Evolutionary conservation across 2,797 vertebrate genomes (phyloP).

Genomic region (Semaprochilodus insignis): DNA sequence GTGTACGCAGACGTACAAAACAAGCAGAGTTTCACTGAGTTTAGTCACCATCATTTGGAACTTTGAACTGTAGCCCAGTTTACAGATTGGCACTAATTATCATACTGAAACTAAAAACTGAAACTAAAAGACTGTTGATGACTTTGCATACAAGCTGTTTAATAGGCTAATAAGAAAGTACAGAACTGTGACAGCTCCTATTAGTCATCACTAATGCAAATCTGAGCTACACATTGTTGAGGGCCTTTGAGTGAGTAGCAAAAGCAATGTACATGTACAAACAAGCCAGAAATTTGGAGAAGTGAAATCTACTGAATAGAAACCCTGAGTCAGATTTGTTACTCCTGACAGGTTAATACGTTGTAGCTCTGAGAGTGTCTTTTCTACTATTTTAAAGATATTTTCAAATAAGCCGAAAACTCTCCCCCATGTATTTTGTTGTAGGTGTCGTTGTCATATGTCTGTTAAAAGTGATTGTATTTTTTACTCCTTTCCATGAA

Average conservation of each 20-base stretch:
- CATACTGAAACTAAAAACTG: not conserved
- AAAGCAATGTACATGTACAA: not conserved
- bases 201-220: no score
- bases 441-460: not conserved
- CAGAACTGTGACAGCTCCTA: not conserved
- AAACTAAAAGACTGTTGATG: slow-evolving; percentile 1
- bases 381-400: not conserved
- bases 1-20: not conserved
- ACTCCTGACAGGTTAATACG: not conserved
- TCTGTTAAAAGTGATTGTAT: not conserved
- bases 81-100: not conserved
- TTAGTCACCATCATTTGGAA: not conserved
- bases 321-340: not conserved
- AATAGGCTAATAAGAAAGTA: not conserved
- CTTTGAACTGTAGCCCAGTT: not conserved
- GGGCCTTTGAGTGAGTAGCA: not conserved
- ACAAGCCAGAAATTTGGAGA: not conserved
- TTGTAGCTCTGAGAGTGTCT: not conserved
- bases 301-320: not conserved
- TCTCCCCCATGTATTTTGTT: no score
- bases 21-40: not conserved
- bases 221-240: not conserved
- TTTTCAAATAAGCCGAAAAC: not conserved
- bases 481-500: not conserved
- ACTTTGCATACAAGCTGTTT: not conserved